phyloP scores from a whole-genome alignment of 2,797 vertebrate species.

The Sebastes alutus region DNA sequence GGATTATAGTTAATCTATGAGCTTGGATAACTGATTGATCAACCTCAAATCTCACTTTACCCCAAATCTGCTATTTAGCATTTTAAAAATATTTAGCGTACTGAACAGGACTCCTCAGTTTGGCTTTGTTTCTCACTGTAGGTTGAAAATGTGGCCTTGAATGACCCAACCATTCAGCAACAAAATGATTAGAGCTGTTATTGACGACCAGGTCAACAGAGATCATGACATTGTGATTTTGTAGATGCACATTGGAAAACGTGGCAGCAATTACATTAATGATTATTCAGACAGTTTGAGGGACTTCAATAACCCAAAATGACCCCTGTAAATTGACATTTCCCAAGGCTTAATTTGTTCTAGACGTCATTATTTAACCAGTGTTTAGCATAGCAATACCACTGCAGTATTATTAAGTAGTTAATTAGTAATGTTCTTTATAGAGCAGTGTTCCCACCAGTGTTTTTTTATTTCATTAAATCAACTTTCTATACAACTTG shows the following conservation, averaged over 20 bases:
- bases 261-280: neutral
- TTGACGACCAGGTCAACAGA: neutral
- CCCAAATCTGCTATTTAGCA: neutral
- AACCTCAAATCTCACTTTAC: neutral
- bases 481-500: too few relatives aligned
- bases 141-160: neutral
- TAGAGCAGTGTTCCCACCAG: too few relatives aligned
- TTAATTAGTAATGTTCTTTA: neutral
- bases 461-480: too few relatives aligned
- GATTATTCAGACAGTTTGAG: neutral
- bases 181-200: neutral
- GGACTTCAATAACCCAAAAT: neutral
- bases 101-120: neutral
- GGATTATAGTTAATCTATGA: constrained; percentile 9
- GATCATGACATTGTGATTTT: neutral
- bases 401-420: neutral
- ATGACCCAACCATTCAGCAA: neutral
- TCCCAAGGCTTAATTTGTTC: neutral
- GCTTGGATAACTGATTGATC: neutral
- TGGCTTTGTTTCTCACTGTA: neutral
- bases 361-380: neutral
- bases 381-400: neutral
- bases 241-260: neutral
- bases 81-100: neutral
- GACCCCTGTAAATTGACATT: neutral